These are phyloP conservation scores for Chaetogeoica ovagalla DNA, from an alignment of 2,888 invertebrate species.

Conservation along the genomic window DNA sequence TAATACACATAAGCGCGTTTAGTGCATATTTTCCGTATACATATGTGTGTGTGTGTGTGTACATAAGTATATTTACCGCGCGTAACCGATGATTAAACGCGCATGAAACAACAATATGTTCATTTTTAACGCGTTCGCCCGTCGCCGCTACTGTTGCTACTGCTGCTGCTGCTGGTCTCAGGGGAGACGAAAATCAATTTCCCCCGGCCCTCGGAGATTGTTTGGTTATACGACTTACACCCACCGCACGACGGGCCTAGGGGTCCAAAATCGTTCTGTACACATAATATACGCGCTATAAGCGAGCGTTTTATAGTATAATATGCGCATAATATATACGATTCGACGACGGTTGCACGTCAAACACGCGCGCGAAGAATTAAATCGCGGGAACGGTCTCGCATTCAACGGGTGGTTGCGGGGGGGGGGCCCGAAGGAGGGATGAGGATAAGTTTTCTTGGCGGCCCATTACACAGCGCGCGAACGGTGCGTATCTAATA, in stretches of 20 bases:
- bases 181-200: conserved; percentile 48
- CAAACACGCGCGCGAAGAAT: conserved; percentile 17
- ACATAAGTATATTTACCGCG: background rate
- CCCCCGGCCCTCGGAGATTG: conserved; percentile 2
- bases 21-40: background rate
- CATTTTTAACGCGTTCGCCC: conserved; percentile 43
- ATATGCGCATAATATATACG: background rate
- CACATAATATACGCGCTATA: too few relatives aligned
- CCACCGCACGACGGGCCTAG: background rate
- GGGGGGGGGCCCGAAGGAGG: too few relatives aligned
- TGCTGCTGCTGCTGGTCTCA: conserved; percentile 5
- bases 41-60: too few relatives aligned
- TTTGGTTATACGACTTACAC: conserved; percentile 48
- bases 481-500: too few relatives aligned
- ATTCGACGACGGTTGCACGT: background rate
- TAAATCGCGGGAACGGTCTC: conserved; percentile 19
- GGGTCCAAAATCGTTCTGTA: background rate
- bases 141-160: conserved; percentile 20
- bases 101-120: conserved; percentile 49
- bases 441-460: conserved; percentile 17
- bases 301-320: background rate
- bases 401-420: too few relatives aligned
- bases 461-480: conserved; percentile 31
- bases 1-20: background rate
- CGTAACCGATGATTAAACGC: conserved; percentile 49